These are phyloP conservation scores for Pocillopora meandrina DNA, from an alignment of 92 coral and sea anemone species.

Conservation along the genomic window DNA sequence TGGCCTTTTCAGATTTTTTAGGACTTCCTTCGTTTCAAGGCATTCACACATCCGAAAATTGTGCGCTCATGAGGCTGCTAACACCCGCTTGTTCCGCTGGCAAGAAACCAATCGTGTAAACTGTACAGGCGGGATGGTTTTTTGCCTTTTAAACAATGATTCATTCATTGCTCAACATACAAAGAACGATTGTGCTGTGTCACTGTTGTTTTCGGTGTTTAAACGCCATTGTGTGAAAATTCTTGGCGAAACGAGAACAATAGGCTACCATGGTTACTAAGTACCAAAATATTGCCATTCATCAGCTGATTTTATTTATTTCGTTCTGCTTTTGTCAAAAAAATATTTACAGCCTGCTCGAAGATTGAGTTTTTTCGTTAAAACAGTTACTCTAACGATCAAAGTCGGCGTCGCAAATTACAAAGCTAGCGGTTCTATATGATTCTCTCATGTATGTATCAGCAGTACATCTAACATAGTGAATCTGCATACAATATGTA, in stretches of 20 bases:
- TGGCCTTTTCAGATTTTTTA: not conserved
- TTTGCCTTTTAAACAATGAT: constrained; percentile 5
- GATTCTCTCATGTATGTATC: not conserved
- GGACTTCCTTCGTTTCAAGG: not conserved
- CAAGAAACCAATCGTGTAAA: not conserved
- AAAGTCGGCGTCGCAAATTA: constrained; percentile 10
- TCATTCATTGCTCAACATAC: constrained; percentile 19
- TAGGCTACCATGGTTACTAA: constrained; percentile 66
- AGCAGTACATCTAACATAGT: constrained; percentile 11
- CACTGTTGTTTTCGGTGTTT: constrained; percentile 4
- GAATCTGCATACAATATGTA: constrained; percentile 3
- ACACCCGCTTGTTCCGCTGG: not conserved
- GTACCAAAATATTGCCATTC: constrained; percentile 61
- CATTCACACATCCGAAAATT: not conserved
- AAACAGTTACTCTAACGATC: not conserved
- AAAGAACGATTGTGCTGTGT: constrained; percentile 16
- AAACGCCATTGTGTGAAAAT: constrained; percentile 23
- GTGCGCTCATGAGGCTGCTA: not conserved
- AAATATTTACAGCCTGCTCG: constrained; percentile 39
- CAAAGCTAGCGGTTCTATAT: not conserved
- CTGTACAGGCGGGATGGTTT: not conserved
- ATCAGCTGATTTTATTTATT: constrained; percentile 62
- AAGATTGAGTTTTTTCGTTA: constrained; percentile 1
- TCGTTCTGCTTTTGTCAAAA: constrained; percentile 36
- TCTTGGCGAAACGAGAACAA: constrained; percentile 45